Base-by-base conservation (phyloP, 1,140 invertebrate species). In the Theocolax elegans region DNA sequence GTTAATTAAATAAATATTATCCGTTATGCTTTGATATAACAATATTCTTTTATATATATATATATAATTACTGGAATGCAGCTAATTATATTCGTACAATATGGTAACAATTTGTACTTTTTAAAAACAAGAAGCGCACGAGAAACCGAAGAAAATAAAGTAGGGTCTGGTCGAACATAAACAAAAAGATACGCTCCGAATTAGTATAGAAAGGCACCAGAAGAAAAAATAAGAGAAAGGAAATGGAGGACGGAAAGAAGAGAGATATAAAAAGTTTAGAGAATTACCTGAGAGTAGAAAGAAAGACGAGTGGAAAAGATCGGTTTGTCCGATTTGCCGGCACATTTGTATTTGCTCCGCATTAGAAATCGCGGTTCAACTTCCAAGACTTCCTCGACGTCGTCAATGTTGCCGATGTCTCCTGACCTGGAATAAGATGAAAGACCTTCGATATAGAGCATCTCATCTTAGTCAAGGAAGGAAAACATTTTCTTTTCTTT, bases 341-440 rank as follows among this genome's bases (percentile, higher is more conserved):
- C 46, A 46, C 53, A 35, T 63, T 65, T 66, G 74, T 78, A 72
- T 78, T 73, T 75, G 67, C 54, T 19, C 59, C 67, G 76, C 74
- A 78, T 76, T 76, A 76, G 72, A 72, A 74, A 72, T 74, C 65
- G 35, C 25, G 27, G 42, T 38, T n/a, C 44, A 29, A 63, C 60
- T 63, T 63, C 44, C 60, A 3, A 29, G 58, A 17, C 29, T 29
- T 9, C 12, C 21, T 3, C 29, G 8, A 8, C n/a, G 19, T 64
- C 44, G 25, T 58, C 51, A 6, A 4, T 25, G 4, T 15, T 40
- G 64, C 31, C 40, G 35, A 54, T 40, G 17, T 74, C 76, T 72
- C 73, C 59, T 77, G 76, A 75, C 76, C 76, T 74, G 71, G 72
- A 75, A 77, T 66, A 63, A 75, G 76, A 77, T 46, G 72, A 77